These are phyloP conservation scores for Pristionchus maxplancki DNA, from an alignment of 2,888 invertebrate species.

Conservation along the genomic window DNA sequence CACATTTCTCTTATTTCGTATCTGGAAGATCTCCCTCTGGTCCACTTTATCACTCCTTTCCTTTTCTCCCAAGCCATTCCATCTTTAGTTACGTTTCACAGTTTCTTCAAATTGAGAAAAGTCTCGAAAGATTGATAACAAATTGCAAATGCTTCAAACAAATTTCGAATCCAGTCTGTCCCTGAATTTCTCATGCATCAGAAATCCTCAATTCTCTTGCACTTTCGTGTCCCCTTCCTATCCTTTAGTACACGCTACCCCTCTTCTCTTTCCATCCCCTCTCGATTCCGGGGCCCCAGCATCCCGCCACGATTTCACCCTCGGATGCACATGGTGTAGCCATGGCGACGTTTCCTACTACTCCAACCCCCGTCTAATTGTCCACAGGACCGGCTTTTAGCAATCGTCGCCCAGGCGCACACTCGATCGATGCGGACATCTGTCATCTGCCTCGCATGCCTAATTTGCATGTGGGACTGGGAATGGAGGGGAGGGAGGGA, in stretches of 20 bases:
- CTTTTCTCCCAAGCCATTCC: neutral
- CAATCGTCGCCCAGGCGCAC: constrained; percentile 14
- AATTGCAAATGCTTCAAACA: no score
- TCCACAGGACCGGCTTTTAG: neutral
- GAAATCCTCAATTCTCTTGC: neutral
- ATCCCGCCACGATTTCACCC: constrained; percentile 35
- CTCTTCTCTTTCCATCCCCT: neutral
- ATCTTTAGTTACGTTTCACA: neutral
- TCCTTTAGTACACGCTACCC: neutral
- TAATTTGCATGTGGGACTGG: constrained; percentile 41
- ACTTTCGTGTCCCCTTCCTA: neutral
- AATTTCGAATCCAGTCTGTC: no score
- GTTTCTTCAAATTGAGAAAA: neutral
- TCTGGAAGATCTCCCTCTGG: neutral
- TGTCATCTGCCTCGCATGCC: constrained; percentile 11
- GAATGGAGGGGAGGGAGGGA: neutral
- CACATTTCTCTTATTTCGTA: neutral
- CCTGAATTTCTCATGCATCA: no score
- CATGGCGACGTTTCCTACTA: constrained; percentile 44
- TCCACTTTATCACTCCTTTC: neutral
- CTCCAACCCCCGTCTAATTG: neutral
- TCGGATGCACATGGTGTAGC: neutral
- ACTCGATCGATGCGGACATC: constrained; percentile 33
- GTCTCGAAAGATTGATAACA: neutral
- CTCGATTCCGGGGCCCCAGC: neutral